These are phyloP conservation scores for Phthorimaea operculella DNA, from an alignment of 1,140 invertebrate genomes.

Conservation along the genomic window DNA sequence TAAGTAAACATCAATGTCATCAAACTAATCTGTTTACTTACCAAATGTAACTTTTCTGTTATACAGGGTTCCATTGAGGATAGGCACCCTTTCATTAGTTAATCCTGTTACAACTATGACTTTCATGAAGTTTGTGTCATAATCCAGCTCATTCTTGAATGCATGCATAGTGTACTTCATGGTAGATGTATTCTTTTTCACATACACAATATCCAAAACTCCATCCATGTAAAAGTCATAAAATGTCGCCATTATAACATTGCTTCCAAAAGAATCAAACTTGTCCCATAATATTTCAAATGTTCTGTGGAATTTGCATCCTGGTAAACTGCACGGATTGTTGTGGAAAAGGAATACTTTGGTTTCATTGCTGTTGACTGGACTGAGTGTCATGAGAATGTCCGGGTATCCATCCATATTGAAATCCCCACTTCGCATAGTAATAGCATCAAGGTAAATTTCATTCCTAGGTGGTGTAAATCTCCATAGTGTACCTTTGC, in stretches of 20 bases:
- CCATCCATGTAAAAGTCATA: conserved; percentile 92
- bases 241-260: conserved; percentile 86
- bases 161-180: conserved; percentile 73
- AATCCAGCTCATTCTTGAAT: conserved; percentile 89
- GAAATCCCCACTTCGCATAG: conserved; percentile 89
- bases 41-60: conserved; percentile 83
- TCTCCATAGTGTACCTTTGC: conserved; percentile 73
- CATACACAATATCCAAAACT: conserved; percentile 84
- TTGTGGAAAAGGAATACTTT: conserved; percentile 84
- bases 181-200: conserved; percentile 70
- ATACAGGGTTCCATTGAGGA: conserved; percentile 76
- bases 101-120: conserved; percentile 91
- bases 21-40: conserved; percentile 28
- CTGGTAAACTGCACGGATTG: conserved; percentile 71
- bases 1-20: conserved; percentile 11
- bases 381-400: conserved; percentile 79
- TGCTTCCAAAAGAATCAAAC: conserved; percentile 74
- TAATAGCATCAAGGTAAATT: conserved; percentile 79
- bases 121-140: conserved; percentile 96
- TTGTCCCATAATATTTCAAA: conserved; percentile 82
- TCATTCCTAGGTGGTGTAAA: conserved; percentile 71
- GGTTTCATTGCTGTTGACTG: conserved; percentile 61
- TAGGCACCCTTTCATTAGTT: conserved; percentile 76
- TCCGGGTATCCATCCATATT: conserved; percentile 98
- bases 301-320: conserved; percentile 75